Base-by-base conservation (phyloP, 2,888 invertebrate genomes). In the Melanotus villosus region DNA sequence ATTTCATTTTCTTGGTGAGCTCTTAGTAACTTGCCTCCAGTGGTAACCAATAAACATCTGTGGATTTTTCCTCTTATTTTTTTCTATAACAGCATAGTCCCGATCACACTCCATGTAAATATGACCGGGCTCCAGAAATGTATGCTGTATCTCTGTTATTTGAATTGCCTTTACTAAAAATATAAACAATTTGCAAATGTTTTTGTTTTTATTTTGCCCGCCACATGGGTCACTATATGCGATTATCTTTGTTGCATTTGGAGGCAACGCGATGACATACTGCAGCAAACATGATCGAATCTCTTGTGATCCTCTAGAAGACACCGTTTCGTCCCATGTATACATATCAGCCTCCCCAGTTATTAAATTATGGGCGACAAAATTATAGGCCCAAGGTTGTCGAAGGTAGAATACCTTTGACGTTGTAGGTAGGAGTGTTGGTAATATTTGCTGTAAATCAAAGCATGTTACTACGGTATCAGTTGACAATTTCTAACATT, bases 111-210 rank as follows among this genome's bases (percentile, higher is more conserved):
- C 68, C 75, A 75, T 72, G 41, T 68, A 73, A 14, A 68, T 70
- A 50, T 73, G 72, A 16, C 73, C 73, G 12, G 70, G 71, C 43
- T 73, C 69, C 19, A 74, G 64, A 67, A 76, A 71, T 62, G 64
- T 73, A 41, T 73, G 72, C 26, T 72, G 56, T 38, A 74, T 72
- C 47, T 63, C 59, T 66, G 43, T 56, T 12, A 75, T 34, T 30
- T 65, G 41, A 16, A 71, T 71, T 18, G 65, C 52, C 54, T 73
- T 45, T 19, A 75, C 72, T 9, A 73, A 18, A 59, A 67, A 76
- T 63, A 67, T n/a, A n/a, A n/a, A n/a, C n/a, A 75, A 41, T 71
- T 75, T 76, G 45, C 62, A 54, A 43, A 73, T 75, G 58, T 76
- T 73, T 67, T 75, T 74, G n/a, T n/a, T n/a, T n/a, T n/a, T n/a